A percentile compares a stretch with the other conserved stretches of the same genome.
phyloP scores from a whole-genome alignment of 1,140 invertebrate genomes.

The Zaprionus ornatus region DNA sequence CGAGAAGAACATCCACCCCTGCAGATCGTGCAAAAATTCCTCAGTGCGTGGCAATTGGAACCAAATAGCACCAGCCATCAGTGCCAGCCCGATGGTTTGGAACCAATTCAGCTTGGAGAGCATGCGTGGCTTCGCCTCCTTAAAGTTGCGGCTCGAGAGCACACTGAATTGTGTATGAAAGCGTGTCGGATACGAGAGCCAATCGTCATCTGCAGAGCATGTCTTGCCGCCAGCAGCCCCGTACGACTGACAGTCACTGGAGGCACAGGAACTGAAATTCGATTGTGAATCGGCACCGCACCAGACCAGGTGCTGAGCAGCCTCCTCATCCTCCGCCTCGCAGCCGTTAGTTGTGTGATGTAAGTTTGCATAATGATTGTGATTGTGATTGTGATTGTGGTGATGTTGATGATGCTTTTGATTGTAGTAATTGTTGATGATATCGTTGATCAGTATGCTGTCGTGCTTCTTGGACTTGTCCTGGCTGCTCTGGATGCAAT shows the following conservation, averaged over 20 bases:
- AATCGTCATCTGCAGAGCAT: constrained; percentile 85
- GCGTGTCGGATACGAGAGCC: constrained; percentile 88
- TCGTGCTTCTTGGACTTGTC: constrained; percentile 56
- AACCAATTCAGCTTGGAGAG: constrained; percentile 92
- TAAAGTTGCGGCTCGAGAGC: constrained; percentile 91
- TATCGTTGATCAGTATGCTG: constrained; percentile 73
- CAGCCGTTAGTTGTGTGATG: constrained; percentile 48
- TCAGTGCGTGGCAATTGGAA: constrained; percentile 91
- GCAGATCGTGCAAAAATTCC: constrained; percentile 90
- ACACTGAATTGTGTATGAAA: constrained; percentile 92
- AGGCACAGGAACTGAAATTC: constrained; percentile 87
- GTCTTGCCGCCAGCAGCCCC: constrained; percentile 35
- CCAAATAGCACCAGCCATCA: constrained; percentile 92
- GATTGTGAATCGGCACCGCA: constrained; percentile 87
- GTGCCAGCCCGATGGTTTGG: constrained; percentile 90
- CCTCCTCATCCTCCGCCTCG: constrained; percentile 85
- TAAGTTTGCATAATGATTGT: constrained; percentile 58
- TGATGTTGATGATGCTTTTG: constrained; percentile 35
- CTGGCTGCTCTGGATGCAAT: constrained; percentile 83
- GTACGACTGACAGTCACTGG: constrained; percentile 86
- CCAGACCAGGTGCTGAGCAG: constrained; percentile 89
- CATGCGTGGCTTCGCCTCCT: constrained; percentile 91
- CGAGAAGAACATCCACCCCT: constrained; percentile 95
- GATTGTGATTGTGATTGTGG: constrained; percentile 35
- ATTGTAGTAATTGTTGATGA: constrained; percentile 79